Percentiles rank a stretch among this genome's conserved stretches.
Evolutionary conservation across 2,113 vertebrate species (phyloP).

Genomic region (Neolamprologus falcicula): DNA sequence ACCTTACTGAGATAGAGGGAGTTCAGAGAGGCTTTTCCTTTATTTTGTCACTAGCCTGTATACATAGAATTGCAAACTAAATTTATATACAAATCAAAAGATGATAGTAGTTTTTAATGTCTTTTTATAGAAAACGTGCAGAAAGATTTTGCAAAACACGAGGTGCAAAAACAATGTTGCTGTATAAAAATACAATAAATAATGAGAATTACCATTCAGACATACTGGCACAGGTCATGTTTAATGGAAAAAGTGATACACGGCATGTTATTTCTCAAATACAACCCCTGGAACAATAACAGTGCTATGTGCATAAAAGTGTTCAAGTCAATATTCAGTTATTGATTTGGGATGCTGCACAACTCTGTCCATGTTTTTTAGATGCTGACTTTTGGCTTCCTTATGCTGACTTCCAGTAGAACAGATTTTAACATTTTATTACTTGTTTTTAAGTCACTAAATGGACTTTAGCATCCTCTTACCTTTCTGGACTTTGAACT

Average conservation of each 20-base stretch:
- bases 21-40: neutral
- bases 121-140: neutral
- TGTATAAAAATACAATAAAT: neutral
- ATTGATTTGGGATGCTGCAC: neutral
- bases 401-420: neutral
- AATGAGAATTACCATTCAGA: neutral
- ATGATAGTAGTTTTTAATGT: neutral
- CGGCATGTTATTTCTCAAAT: neutral
- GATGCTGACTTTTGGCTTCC: neutral
- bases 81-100: neutral
- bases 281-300: neutral
- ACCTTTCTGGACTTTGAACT: neutral
- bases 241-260: neutral
- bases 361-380: neutral
- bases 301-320: neutral
- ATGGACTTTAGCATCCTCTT: neutral
- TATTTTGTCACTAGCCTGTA: neutral
- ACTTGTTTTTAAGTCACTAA: neutral
- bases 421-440: neutral
- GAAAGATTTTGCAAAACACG: neutral
- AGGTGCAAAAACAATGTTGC: neutral
- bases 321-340: neutral
- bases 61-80: neutral
- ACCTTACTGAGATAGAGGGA: neutral
- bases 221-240: neutral